Evolutionary conservation across 2,113 vertebrate species (phyloP), one percentile per base, ranked within the genome.

Genomic region (Trogon surrucura): DNA sequence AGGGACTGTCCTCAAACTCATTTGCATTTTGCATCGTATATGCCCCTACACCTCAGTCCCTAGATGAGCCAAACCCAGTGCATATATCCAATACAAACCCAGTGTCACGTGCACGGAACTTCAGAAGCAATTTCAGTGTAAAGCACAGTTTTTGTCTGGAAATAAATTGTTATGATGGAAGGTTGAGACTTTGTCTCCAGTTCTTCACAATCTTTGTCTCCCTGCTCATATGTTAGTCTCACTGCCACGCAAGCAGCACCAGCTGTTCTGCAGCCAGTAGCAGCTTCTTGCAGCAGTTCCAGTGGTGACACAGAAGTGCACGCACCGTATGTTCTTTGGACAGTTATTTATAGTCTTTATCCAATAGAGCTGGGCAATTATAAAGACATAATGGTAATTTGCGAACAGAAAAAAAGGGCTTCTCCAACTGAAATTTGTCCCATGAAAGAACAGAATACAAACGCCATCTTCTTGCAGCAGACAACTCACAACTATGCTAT

Each of bases 301-400:
- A 79, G 44, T 9, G 51, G 36, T 2, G 4, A 67, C 36, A 83
- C 20, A 48, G 38, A 86, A 92, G 26, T 44, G 61, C 53, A 78
- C 29, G 57, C 11, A 21, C 38, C 3, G 2, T 82, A 72, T 81
- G 78, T 86, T 89, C 34, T 75, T 45, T 8, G 34, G 84, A 75
- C 73, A 47, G 72, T 79, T 92, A 94, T 92, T 95, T 89, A 95
- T 51, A 67, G 61, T n/a, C 61, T 91, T 73, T 73, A 79, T 67
- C 57, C 6, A 4, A 87, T 27, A 87, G 57, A 65, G 36, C 36
- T 54, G 16, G 57, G 53, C 62, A 94, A 92, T 94, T 91, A 89
- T 72, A 85, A 75, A 89, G 58, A 80, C 58, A 72, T 79, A 72
- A 87, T 25, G 45, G 79, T 92, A 82, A 92, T 79, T 53, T 91